Evolutionary conservation across 2,113 vertebrate species (phyloP), one percentile per base, ranked within the genome.

Genomic region (Erpornis zantholeuca): DNA sequence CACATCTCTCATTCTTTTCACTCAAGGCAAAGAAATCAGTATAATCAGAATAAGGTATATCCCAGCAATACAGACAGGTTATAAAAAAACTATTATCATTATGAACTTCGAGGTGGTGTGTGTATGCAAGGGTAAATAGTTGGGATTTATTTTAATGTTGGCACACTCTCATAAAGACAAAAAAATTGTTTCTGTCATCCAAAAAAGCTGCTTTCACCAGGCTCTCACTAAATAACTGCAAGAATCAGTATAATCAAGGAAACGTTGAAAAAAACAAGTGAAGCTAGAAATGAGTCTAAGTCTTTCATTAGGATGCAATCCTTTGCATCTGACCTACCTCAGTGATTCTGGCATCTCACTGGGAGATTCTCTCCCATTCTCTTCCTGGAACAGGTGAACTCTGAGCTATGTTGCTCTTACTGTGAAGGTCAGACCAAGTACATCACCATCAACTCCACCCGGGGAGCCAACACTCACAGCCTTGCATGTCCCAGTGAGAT

Each of bases 381-480:
- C 29, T 29, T 73, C 29, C 47, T 20, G 24, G 35, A 42, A 5
- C 9, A 82, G 68, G 45, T 13, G 53, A 65, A 29, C 72, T 57
- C 9, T 14, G 23, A 35, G 66, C 75, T 53, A 40, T 3, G 8
- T 33, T 7, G 3, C 47, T 3, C 15, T 12, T 15, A 10, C 16
- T 69, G 12, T 15, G 29, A 10, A 12, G 35, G 56, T 36, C 82
- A 73, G 27, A 57, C 19, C 54, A 47, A 20, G 29, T 13, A 7
- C 28, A 11, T 6, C 5, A 8, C 36, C 42, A 35, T 5, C 77
- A 78, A 0, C 35, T 45, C 12, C 38, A 4, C 5, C 1, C 42
- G 22, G 35, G 38, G 40, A 76, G 36, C 24, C 28, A 59, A 2
- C 25, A 7, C 60, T n/a, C 42, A 9, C 3, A n/a, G 42, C 36